Evolutionary conservation across 2,113 vertebrate species (phyloP), one percentile per base, ranked within the genome.

Genomic region (Pteruthius melanotis): DNA sequence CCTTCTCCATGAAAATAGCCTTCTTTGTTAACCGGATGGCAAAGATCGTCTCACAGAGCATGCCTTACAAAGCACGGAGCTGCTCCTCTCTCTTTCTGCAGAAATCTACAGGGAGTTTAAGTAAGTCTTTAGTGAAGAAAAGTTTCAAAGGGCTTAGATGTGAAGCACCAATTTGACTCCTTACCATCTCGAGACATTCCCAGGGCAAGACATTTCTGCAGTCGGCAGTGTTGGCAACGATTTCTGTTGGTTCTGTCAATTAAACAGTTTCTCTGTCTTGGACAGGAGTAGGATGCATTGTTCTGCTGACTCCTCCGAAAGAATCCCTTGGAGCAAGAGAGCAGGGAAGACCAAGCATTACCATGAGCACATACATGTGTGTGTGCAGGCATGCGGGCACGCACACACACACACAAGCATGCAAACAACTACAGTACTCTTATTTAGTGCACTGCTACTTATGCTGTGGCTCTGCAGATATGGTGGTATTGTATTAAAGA

Each of bases 191-290:
- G 98, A 88, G 99, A 99, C 99, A 99, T 99, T 98, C 99, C 99
- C 92, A 99, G 98, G 95, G 99, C 99, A 92, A 99, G 99, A 98
- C 99, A 99, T 98, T 99, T 99, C 97, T 99, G 99, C 97, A 99
- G 99, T 94, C 99, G 98, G 98, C 99, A 99, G 97, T 99, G 99
- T 97, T 99, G 99, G 98, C 99, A 99, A 94, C 99, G 99, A 97
- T 99, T 99, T 96, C 99, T 99, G 97, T 99, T 99, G 92, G 99
- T 99, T 98, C 99, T 99, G 98, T 99, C 99, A 96, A 99, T 99
- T 98, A 99, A 99, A 98, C 99, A 99, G 98, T 99, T 99, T 98
- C 99, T 99, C 98, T 99, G 99, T 96, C 99, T 98, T 77, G 99
- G 99, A 97, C 99, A 99, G 94, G 99, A 99, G 94, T 99, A 99